Conservation (phyloP, 2,113 vertebrate species). For the Mus musculus region GRCm39 chr12:15163001-15163500, state of each 20-base stretch:
- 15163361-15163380: neutral
- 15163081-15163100: neutral
- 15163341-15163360: neutral
- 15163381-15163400: neutral
- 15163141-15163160: fast-evolving
- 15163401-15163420: neutral
- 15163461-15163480: neutral
- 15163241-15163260: too few relatives aligned
- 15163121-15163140: neutral
- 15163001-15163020: neutral
- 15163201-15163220: neutral
- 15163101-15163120: neutral
- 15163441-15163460: neutral
- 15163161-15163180: too few relatives aligned
- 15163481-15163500: neutral
- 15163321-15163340: neutral
- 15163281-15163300: neutral
- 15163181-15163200: neutral
- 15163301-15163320: neutral
- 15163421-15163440: neutral
- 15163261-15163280: neutral
- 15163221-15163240: neutral
- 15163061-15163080: fast-evolving
- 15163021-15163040: too few relatives aligned
- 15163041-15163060: neutral